Evolutionary conservation across 2,797 vertebrate genomes (phyloP), one percentile per base, ranked within the genome.

Genomic region (Erithacus rubecula): DNA sequence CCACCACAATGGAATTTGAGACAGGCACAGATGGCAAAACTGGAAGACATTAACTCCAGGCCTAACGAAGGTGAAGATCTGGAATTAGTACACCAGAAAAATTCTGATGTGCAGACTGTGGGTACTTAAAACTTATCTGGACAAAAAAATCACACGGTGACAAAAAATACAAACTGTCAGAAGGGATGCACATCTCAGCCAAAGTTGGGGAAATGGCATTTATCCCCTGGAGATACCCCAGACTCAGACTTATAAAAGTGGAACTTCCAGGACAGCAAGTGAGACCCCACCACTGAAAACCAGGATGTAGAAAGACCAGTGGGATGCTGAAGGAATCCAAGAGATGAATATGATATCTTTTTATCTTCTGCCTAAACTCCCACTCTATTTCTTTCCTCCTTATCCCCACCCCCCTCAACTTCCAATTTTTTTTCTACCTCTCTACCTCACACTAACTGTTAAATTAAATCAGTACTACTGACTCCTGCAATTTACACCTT

Each of bases 221-320:
- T 21, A 17, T 0, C 0, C 13, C 13, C 11, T 0, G 0, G 21
- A 26, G 49, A 72, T 29, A 30, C 11, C 24, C 20, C 2, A 5
- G 51, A 34, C 11, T 30, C 0, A 0, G 43, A n/a, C 34, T 21
- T 11, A 10, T 32, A 17, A 17, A 49, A 49, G 21, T 20, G 16
- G 16, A 21, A 56, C 20, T 20, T 56, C 20, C 43, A 55, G 36
- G 26, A 22, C 7, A 58, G 30, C 16, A 56, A 32, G 11, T 43
- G 34, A 83, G 16, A 56, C 7, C 13, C 7, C 11, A 41, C 21
- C 26, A 64, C 43, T 43, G 37, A 75, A 51, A 18, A 51, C 27
- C 36, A 51, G 12, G 11, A 9, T 43, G 36, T 5, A 51, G 17
- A 58, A 51, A 12, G 32, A 51, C 36, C 26, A 32, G 36, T 0